Base-by-base conservation (phyloP, 2,888 invertebrate genomes). In the Gymnocheta viridis region DNA sequence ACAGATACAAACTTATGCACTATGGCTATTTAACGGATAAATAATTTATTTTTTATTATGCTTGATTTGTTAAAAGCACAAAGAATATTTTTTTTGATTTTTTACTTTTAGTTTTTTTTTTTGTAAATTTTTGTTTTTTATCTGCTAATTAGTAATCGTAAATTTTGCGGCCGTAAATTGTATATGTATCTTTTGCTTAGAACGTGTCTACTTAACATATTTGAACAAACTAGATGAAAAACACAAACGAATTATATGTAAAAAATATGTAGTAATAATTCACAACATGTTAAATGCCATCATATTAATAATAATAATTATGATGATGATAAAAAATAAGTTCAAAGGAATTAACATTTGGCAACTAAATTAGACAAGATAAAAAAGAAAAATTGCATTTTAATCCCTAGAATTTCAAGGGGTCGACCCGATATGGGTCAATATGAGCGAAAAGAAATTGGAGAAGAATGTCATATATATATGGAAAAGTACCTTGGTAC, bases 121-220 rank as follows among this genome's bases (percentile, higher is more conserved):
- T 58, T 69, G 4, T 29, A 0, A 32, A 27, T 4, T 47, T 64
- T 69, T 32, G 12, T 41, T 54, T 66, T 66, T 76, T 58, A 62
- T 73, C 56, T 62, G 69, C 81, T 84, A 84, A 84, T 84, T 84
- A 84, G 77, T 51, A 78, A 73, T 78, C 81, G 73, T 81, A 84
- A 84, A 81, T 84, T 76, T 78, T 78, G 84, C 69, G 81, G 84
- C 70, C 81, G 70, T 84, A 84, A 84, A 81, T 84, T 78, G 73
- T 78, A 51, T 60, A 44, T 56, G 73, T 51, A n/a, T n/a, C n/a
- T n/a, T 79, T 19, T 38, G 32, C 7, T 54, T 0, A 32, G 17
- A 58, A 66, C 67, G 67, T 77, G 47, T 72, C 69, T 69, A 62
- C 67, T 44, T 47, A 66, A 77, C 47, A 58, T 32, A 49, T 32